Evolutionary conservation across 2,113 vertebrate species (phyloP), one percentile per base, ranked within the genome.

Genomic region (Coptodon bakossiorum): DNA sequence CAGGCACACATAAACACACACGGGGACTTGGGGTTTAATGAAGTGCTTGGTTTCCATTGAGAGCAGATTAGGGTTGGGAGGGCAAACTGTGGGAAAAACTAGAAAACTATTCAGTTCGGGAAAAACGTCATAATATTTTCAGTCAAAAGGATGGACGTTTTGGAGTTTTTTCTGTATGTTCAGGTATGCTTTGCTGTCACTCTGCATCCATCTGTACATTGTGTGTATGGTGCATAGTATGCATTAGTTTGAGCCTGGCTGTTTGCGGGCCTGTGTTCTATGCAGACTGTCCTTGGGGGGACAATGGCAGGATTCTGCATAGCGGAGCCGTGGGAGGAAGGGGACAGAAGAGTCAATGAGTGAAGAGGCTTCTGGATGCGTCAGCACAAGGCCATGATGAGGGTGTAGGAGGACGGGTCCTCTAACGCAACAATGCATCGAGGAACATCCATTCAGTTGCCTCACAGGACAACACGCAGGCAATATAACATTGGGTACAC

Each of bases 301-400:
- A 96, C 95, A 96, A 96, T 94, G 85, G 94, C 86, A 10, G 91
- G 94, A 96, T 96, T 96, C 96, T 96, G 92, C 89, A 71, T 61
- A 17, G 91, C 36, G 19, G 82, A 81, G 81, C 87, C 80, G 95
- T 96, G 95, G 96, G 96, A 94, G 95, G 95, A 95, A 93, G 93
- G 91, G 92, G 93, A 95, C 96, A 95, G 93, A 95, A 83, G 95
- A 95, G 94, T 95, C 94, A 95, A 96, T 95, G 96, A 96, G 95
- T 96, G 96, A 96, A 94, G 96, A 96, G 96, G 94, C 95, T 94
- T 95, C 90, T 92, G 94, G 94, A 94, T 95, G 94, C 95, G 95
- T 96, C 95, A 96, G 88, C 86, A 40, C 92, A 86, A 93, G 94
- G 92, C 95, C 92, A 91, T 93, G 91, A 94, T 91, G 88, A 94